These are phyloP conservation scores for Sylvilagus bachmani DNA, from an alignment of 2,113 vertebrate species.

Conservation along the genomic window DNA sequence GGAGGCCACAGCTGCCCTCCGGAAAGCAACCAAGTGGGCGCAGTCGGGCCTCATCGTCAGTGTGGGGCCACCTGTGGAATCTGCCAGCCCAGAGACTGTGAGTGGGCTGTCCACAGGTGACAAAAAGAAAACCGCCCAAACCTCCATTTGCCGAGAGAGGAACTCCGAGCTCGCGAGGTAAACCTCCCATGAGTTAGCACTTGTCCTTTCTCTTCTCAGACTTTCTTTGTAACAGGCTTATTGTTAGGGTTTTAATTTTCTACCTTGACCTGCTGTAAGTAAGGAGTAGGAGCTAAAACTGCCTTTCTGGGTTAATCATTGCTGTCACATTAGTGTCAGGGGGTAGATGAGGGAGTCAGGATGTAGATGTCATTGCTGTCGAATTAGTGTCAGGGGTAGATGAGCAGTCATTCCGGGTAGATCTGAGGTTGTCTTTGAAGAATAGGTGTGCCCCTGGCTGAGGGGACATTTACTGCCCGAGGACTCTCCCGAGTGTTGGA, in stretches of 20 bases:
- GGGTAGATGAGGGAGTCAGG: no score
- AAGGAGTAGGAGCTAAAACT: not conserved
- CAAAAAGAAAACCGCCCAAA: constrained; percentile 98
- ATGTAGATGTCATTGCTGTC: not conserved
- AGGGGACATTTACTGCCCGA: not conserved
- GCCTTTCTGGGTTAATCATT: not conserved
- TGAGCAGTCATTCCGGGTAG: not conserved
- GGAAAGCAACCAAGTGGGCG: constrained; percentile 99
- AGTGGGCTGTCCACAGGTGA: constrained; percentile 95
- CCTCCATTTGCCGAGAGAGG: constrained; percentile 96
- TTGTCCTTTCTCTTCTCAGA: not conserved
- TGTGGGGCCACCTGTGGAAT: constrained; percentile 95
- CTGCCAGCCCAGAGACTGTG: constrained; percentile 90
- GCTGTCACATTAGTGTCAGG: no score
- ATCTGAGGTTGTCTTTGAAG: not conserved
- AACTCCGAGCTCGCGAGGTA: constrained; percentile 98
- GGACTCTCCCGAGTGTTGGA: not conserved
- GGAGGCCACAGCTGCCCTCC: constrained; percentile 95
- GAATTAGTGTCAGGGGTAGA: not conserved
- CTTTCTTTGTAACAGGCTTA: not conserved
- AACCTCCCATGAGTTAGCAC: not conserved
- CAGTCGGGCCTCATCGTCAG: constrained; percentile 99
- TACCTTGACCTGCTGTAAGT: constrained; percentile 22
- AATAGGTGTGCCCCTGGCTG: not conserved
- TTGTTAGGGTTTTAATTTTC: not conserved